These are phyloP conservation scores for Centropristis striata DNA, from an alignment of 2,113 vertebrate species.

Conservation along the genomic window DNA sequence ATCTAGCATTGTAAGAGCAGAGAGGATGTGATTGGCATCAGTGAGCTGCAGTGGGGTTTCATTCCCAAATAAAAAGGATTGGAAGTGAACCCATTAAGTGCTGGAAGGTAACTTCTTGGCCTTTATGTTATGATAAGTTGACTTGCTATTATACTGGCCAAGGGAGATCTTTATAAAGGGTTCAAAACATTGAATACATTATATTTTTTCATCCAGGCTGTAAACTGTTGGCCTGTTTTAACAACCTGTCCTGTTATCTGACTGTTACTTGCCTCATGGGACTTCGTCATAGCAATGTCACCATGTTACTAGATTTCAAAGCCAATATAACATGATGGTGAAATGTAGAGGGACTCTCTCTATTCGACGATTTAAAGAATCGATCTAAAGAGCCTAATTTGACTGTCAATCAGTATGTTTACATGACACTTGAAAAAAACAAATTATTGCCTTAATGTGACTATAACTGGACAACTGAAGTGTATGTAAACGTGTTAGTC, in stretches of 20 bases:
- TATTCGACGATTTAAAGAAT: too few relatives aligned
- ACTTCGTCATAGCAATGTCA: not conserved
- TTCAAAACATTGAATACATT: not conserved
- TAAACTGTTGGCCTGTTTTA: not conserved
- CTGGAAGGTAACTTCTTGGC: not conserved
- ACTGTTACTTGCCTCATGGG: not conserved
- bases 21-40: conserved; percentile 16
- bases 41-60: not conserved
- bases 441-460: too few relatives aligned
- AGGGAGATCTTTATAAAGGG: not conserved
- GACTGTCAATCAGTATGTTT: too few relatives aligned
- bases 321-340: not conserved
- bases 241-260: not conserved
- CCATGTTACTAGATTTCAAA: not conserved
- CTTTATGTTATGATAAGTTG: conserved; percentile 1
- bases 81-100: not conserved
- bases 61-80: not conserved
- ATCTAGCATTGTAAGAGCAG: conserved; percentile 43
- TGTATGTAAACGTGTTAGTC: too few relatives aligned
- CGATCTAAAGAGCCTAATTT: too few relatives aligned
- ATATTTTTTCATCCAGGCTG: not conserved
- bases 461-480: too few relatives aligned
- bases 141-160: not conserved
- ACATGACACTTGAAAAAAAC: too few relatives aligned
- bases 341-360: too few relatives aligned